phyloP scores from a whole-genome alignment of 1,140 invertebrate genomes.

The Heliconius nattereri region DNA sequence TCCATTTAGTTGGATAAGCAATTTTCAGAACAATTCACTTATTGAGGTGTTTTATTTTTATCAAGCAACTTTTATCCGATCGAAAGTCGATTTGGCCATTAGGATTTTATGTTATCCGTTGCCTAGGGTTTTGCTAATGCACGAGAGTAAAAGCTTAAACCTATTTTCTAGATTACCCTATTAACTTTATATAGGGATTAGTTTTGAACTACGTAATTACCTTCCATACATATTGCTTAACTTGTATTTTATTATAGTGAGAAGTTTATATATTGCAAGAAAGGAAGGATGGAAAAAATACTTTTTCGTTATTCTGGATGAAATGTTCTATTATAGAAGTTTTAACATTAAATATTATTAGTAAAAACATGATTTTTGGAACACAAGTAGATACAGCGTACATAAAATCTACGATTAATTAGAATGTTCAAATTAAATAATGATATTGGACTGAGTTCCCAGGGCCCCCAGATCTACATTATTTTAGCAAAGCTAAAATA shows the following conservation, averaged over 20 bases:
- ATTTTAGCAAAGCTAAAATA: no score
- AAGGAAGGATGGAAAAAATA: not conserved
- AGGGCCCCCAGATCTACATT: no score
- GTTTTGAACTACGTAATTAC: conserved; percentile 6
- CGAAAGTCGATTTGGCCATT: conserved; percentile 47
- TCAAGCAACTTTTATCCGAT: conserved; percentile 43
- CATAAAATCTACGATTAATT: no score
- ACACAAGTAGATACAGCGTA: no score
- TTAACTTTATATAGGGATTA: conserved; percentile 13
- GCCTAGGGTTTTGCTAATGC: conserved; percentile 39
- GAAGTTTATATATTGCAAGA: not conserved
- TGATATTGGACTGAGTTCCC: no score
- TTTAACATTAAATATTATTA: not conserved
- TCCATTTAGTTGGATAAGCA: conserved; percentile 48
- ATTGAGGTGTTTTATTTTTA: conserved; percentile 56
- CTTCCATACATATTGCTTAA: not conserved
- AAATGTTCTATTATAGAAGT: not conserved
- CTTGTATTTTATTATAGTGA: conserved; percentile 14
- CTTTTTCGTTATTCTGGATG: not conserved
- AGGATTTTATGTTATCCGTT: conserved; percentile 46
- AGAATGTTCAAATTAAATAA: no score
- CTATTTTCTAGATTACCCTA: conserved; percentile 35
- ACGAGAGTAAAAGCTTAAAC: conserved; percentile 41
- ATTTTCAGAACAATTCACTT: conserved; percentile 60
- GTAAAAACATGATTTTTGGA: no score